Base-by-base conservation (phyloP, 2,113 vertebrate genomes). In the Casuarius casuarius region DNA sequence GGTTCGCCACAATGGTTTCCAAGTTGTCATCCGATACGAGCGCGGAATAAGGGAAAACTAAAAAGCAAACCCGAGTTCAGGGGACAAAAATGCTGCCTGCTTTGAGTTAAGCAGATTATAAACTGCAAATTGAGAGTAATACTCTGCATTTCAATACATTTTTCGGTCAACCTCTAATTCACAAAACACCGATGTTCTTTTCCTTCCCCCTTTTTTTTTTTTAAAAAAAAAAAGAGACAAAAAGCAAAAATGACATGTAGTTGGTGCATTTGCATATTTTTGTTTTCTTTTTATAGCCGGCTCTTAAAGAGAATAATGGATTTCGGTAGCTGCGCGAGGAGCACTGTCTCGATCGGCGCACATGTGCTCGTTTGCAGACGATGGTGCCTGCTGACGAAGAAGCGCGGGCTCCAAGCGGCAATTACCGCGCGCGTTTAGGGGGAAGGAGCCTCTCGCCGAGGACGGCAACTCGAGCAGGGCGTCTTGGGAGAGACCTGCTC, bases 1-100 rank as follows among this genome's bases (percentile, higher is more conserved):
- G 82, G 94, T 97, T 96, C 94, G 95, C 97, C 96, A 98, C 95
- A 97, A 98, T 97, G 96, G 97, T 98, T 98, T 97, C 97, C 96
- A 98, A 97, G 95, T 97, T 96, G 97, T 97, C 96, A 97, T 92
- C 96, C 68, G 95, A 98, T 98, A 96, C 91, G 77, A 85, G 81
- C 17, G 22, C 87, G 91, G 92, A 92, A 96, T 73, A 90, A 97
- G 89, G 84, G 94, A 96, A 96, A 97, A 95, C 91, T 92, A 84
- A 96, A 97, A 96, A 96, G 76, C 40, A 33, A 97, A 94, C 95
- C 80, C 87, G 95, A 97, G 96, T 95, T 91, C 91, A 96, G 87
- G 95, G 88, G 95, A 96, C 26, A 89, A 96, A 86, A 92, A 94
- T 38, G 85, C 88, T 8, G 62, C 94, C 95, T 93, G 93, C 71